A percentile compares a stretch with the other conserved stretches of the same genome.
phyloP scores from a whole-genome alignment of 2,113 vertebrate species.

The Nanger granti region DNA sequence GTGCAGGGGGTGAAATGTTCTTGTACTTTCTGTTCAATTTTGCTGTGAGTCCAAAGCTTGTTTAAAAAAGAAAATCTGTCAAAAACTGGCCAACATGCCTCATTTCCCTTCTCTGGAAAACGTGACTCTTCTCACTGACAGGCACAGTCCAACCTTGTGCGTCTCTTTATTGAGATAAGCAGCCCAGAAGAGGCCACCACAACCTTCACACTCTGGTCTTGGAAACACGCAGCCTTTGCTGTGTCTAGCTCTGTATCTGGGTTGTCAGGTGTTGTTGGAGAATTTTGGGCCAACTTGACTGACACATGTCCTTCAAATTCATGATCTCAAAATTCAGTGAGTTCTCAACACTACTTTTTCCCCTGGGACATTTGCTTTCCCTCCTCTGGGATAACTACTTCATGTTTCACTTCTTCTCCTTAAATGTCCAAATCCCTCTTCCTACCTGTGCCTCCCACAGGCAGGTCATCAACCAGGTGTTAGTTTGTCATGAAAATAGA shows the following conservation, averaged over 20 bases:
- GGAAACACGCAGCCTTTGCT: not conserved
- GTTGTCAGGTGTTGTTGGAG: not conserved
- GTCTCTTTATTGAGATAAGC: not conserved
- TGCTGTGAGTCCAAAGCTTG: not conserved
- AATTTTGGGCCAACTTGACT: not conserved
- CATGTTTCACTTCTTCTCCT: not conserved
- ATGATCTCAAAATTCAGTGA: not conserved
- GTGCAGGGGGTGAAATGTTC: fast-evolving
- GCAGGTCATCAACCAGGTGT: not conserved
- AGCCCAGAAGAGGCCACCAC: not conserved
- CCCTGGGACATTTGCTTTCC: not conserved
- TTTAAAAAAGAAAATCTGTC: not conserved
- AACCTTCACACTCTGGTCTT: too few relatives aligned
- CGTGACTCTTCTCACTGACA: not conserved
- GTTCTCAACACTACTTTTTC: not conserved
- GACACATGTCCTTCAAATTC: not conserved
- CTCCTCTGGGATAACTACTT: not conserved
- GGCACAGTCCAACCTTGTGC: not conserved
- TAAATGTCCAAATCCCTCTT: not conserved
- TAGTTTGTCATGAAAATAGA: not conserved
- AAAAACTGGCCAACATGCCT: not conserved
- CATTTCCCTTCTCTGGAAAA: not conserved
- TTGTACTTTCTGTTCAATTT: not conserved
- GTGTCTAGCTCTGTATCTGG: not conserved
- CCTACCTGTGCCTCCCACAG: not conserved